These are phyloP conservation scores for Podocnemis expansa DNA, from an alignment of 2,113 vertebrate species.

Conservation along the genomic window DNA sequence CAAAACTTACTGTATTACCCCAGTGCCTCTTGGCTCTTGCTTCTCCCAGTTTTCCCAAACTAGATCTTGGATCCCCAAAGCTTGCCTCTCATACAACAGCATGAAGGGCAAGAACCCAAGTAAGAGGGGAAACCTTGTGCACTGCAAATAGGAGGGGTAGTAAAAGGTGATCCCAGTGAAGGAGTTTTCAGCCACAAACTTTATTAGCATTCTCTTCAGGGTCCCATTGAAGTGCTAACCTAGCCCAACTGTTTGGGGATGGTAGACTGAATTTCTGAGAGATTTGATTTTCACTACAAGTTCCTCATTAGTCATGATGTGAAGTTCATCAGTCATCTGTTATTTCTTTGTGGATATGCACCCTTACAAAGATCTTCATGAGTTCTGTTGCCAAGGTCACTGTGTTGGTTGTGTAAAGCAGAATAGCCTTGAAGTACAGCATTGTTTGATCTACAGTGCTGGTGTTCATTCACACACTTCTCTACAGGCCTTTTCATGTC, in stretches of 20 bases:
- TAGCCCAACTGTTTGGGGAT: not conserved
- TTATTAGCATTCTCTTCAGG: not conserved
- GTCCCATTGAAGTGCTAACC: not conserved
- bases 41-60: not conserved
- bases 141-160: not conserved
- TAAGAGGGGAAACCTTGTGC: not conserved
- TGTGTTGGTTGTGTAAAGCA: too few species aligned
- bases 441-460: too few species aligned
- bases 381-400: not conserved
- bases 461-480: too few species aligned
- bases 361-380: not conserved
- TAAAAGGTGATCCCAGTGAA: not conserved
- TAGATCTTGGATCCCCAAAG: not conserved
- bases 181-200: not conserved
- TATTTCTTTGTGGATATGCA: not conserved
- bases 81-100: not conserved
- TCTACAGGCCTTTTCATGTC: too few species aligned
- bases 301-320: not conserved
- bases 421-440: too few species aligned
- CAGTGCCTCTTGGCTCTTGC: too few species aligned
- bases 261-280: not conserved
- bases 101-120: not conserved
- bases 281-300: not conserved
- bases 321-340: not conserved
- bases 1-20: too few species aligned